A percentile compares a stretch with the other conserved stretches of the same genome.
Evolutionary conservation across 2,797 vertebrate species (phyloP).

Genomic region (Diplodus puntazzo): DNA sequence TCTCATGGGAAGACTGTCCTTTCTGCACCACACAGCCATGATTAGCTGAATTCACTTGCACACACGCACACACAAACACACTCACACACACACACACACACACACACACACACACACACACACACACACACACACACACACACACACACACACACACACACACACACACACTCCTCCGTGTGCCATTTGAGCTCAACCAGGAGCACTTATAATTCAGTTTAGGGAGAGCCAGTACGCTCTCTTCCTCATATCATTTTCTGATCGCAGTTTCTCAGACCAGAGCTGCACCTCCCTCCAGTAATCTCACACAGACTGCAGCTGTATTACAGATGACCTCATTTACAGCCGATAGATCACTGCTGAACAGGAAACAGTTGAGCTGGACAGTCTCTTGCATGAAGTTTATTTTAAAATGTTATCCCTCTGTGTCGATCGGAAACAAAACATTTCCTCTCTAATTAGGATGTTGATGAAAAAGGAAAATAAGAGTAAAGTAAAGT

Average conservation of each 20-base stretch:
- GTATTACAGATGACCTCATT: constrained; percentile 41
- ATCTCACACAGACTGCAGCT: constrained; percentile 36
- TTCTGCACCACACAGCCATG: constrained; percentile 6
- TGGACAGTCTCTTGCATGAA: not conserved
- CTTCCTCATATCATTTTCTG: constrained; percentile 22
- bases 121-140: not conserved
- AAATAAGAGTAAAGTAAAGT: not conserved
- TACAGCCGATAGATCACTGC: constrained; percentile 11
- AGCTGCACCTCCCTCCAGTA: constrained; percentile 2
- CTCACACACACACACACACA: too few relatives aligned
- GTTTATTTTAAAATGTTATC: not conserved
- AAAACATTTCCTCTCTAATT: not conserved
- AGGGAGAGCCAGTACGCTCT: not conserved
- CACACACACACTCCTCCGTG: not conserved
- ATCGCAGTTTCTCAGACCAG: constrained; percentile 17
- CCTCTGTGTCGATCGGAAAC: not conserved
- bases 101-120: too few relatives aligned
- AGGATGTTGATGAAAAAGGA: too few relatives aligned
- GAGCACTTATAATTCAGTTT: constrained; percentile 19
- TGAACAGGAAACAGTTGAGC: constrained; percentile 21
- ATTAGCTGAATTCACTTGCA: constrained; percentile 2
- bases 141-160: not conserved
- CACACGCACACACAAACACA: too few relatives aligned
- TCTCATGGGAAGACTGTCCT: not conserved
- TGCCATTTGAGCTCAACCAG: constrained; percentile 1